Percentiles rank a stretch among this genome's conserved stretches.
Evolutionary conservation across 2,888 invertebrate species (phyloP).

Genomic region (Drosophila stalkeri): DNA sequence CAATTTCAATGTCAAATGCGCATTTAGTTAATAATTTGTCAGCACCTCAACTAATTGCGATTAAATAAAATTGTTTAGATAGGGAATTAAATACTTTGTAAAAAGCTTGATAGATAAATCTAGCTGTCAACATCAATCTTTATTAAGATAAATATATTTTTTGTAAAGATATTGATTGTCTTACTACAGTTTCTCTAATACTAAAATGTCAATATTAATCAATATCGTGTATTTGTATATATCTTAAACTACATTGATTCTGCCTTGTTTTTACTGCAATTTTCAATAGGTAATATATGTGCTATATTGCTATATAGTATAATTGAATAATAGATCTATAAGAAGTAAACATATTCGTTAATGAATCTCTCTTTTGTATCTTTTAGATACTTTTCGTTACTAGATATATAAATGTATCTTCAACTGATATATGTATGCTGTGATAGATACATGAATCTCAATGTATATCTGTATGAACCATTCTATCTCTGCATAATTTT

Average conservation of each 20-base stretch:
- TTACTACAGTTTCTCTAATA: background rate
- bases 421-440: no score
- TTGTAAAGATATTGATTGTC: background rate
- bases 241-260: background rate
- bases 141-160: constrained; percentile 3
- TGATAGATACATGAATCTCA: no score
- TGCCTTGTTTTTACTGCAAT: background rate
- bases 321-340: no score
- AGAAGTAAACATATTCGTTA: no score
- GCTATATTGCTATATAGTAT: background rate
- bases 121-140: background rate
- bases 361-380: no score
- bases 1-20: constrained; percentile 41
- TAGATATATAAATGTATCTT: no score
- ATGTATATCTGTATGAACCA: no score
- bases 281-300: background rate
- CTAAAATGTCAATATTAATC: constrained; percentile 1
- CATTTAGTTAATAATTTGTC: constrained; percentile 43
- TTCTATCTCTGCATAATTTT: no score
- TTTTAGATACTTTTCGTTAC: no score
- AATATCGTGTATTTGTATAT: background rate
- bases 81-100: background rate
- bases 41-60: constrained; percentile 41
- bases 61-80: constrained; percentile 16
- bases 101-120: background rate